A percentile compares a stretch with the other conserved stretches of the same genome.
phyloP scores from a whole-genome alignment of 2,888 invertebrate species.

The Eurois occulta region DNA sequence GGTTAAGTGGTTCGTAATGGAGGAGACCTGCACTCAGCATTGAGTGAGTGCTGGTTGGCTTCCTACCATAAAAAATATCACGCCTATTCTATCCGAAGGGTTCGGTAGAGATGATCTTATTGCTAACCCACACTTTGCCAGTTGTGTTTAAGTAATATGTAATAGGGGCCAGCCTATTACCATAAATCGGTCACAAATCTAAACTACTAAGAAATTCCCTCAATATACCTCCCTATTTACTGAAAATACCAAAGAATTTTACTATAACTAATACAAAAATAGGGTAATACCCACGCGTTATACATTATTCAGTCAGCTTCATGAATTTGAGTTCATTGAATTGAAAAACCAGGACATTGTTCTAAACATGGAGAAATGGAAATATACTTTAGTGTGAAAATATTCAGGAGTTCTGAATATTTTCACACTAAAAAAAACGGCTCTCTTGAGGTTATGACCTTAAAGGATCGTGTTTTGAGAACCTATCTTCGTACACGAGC shows the following conservation, averaged over 20 bases:
- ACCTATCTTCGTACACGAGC: background rate
- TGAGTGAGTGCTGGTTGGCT: background rate
- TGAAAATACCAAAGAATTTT: background rate
- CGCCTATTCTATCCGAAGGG: background rate
- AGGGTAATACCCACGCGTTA: background rate
- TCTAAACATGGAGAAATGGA: constrained; percentile 7
- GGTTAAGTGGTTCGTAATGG: background rate
- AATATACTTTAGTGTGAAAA: constrained; percentile 9
- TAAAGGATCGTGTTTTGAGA: background rate
- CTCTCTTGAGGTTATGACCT: background rate
- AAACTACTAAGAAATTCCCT: background rate
- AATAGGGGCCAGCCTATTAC: background rate
- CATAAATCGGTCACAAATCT: background rate
- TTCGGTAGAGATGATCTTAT: background rate
- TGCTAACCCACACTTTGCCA: background rate
- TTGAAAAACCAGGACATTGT: constrained; percentile 27
- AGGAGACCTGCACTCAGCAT: background rate
- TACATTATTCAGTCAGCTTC: constrained; percentile 20
- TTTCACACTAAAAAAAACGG: too few species aligned
- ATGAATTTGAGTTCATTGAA: constrained; percentile 18
- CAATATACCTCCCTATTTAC: background rate
- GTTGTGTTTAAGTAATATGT: background rate
- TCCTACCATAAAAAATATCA: background rate
- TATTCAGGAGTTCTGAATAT: constrained; percentile 3
- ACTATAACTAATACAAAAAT: background rate